Evolutionary conservation across 2,888 invertebrate genomes (phyloP).

Genomic region (Ethmia dodecea): DNA sequence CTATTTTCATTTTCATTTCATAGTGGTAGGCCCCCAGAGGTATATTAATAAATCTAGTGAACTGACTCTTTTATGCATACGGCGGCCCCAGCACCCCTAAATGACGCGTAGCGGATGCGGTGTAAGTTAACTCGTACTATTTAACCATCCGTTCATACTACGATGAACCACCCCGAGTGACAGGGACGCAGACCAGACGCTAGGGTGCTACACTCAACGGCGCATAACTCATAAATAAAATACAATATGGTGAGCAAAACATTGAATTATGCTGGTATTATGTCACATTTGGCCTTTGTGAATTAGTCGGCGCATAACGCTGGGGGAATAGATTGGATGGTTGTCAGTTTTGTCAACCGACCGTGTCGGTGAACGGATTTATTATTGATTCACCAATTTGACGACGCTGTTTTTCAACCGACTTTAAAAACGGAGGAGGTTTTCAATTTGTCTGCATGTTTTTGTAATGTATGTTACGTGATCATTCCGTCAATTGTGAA

Average conservation of each 20-base stretch:
- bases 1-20: too few relatives aligned
- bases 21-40: too few relatives aligned
- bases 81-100: constrained; percentile 55
- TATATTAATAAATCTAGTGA: too few relatives aligned
- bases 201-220: constrained; percentile 43
- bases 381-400: constrained; percentile 24
- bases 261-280: constrained; percentile 77
- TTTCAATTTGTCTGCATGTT: too few relatives aligned
- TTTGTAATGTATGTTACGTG: too few relatives aligned
- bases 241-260: constrained; percentile 79
- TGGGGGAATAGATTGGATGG: constrained; percentile 58
- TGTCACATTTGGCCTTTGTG: constrained; percentile 78
- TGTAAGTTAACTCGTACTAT: constrained; percentile 75
- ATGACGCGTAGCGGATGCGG: constrained; percentile 71
- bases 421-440: too few relatives aligned
- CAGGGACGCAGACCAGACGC: neutral
- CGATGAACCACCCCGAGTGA: constrained; percentile 57
- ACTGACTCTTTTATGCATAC: too few relatives aligned
- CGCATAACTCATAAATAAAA: constrained; percentile 78
- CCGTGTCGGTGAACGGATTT: constrained; percentile 46
- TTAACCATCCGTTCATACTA: constrained; percentile 73
- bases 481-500: too few relatives aligned
- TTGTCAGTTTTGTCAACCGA: constrained; percentile 53
- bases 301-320: constrained; percentile 61
- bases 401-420: too few relatives aligned